phyloP scores from a whole-genome alignment of 2,113 vertebrate genomes.

The Sciurus niger region DNA sequence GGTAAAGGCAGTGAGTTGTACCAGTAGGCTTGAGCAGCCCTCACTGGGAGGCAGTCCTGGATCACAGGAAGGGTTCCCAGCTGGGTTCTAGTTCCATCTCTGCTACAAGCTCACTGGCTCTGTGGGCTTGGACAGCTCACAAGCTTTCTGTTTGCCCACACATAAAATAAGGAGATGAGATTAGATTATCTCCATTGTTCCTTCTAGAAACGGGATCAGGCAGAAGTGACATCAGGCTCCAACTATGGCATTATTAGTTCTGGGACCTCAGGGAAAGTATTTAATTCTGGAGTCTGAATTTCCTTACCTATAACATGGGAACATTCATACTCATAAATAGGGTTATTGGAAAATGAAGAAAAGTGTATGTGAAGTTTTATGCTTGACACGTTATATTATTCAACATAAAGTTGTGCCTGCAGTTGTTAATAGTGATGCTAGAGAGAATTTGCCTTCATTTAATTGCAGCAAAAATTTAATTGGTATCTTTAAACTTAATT shows the following conservation, averaged over 20 bases:
- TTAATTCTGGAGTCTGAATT: constrained; percentile 36
- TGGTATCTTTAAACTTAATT: background rate
- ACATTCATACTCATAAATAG: background rate
- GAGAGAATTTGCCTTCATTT: constrained; percentile 11
- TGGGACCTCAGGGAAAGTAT: constrained; percentile 3
- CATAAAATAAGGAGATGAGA: constrained; percentile 15
- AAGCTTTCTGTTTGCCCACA: background rate
- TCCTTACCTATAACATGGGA: constrained; percentile 45
- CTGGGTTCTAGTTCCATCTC: background rate
- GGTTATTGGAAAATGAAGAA: constrained; percentile 8
- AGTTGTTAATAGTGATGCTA: background rate
- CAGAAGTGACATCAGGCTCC: constrained; percentile 42
- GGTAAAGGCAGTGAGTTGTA: background rate
- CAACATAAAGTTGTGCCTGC: background rate
- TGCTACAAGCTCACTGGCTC: background rate
- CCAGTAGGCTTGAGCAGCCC: background rate
- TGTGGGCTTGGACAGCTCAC: background rate
- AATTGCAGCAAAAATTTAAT: constrained; percentile 29
- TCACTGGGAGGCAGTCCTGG: background rate
- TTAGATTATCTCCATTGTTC: background rate
- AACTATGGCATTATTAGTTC: constrained; percentile 47
- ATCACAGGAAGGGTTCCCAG: background rate
- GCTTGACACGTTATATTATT: background rate
- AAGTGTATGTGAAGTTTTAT: background rate
- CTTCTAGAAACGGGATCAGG: background rate